phyloP scores from a whole-genome alignment of 2,888 invertebrate genomes.

The Drosophila trichaetosa region DNA sequence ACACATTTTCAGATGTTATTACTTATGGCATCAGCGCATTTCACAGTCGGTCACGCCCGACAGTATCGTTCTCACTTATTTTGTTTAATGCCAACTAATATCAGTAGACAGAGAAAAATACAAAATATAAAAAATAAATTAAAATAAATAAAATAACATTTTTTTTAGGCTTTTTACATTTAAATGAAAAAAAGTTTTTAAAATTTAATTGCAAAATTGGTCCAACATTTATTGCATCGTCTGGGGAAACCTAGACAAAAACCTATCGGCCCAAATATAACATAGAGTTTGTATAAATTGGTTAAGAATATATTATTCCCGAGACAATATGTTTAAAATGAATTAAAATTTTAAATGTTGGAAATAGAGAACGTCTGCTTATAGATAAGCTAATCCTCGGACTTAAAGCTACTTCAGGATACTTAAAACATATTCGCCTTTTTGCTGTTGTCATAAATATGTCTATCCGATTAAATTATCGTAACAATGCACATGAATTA shows the following conservation, averaged over 20 bases:
- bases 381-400: no score
- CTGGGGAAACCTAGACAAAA: neutral
- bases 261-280: neutral
- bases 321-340: no score
- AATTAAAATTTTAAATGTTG: no score
- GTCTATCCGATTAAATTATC: no score
- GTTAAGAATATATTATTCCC: neutral
- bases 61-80: neutral
- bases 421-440: no score
- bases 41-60: neutral
- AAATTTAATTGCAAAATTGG: neutral
- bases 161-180: neutral
- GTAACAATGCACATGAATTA: no score
- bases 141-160: neutral
- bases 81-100: neutral
- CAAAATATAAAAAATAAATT: neutral
- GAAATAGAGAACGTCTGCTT: no score
- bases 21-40: neutral
- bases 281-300: neutral
- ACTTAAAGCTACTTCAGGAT: no score
- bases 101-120: no score
- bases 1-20: neutral
- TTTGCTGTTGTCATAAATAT: no score
- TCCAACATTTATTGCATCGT: neutral
- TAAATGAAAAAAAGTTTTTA: no score